These are phyloP conservation scores for Andricus quercusramuli DNA, from an alignment of 2,888 invertebrate genomes.

Conservation along the genomic window DNA sequence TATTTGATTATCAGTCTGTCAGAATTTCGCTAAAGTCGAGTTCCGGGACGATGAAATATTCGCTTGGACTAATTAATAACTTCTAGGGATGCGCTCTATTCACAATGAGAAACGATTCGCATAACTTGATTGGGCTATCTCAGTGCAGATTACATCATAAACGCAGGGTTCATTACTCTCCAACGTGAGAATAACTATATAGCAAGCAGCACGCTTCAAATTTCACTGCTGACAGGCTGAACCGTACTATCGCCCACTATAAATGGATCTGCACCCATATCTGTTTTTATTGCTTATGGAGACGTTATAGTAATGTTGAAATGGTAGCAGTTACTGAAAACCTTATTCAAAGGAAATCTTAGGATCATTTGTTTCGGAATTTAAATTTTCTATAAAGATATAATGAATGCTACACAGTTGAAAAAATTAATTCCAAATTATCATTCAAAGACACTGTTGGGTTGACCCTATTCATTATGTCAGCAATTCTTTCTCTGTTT, in stretches of 20 bases:
- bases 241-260: constrained; percentile 24
- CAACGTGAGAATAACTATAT: constrained; percentile 44
- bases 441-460: not conserved
- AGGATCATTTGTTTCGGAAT: not conserved
- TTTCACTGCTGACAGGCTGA: constrained; percentile 34
- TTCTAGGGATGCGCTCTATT: constrained; percentile 6
- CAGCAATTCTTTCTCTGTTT: constrained; percentile 41
- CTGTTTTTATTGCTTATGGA: constrained; percentile 7
- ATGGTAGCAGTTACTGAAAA: constrained; percentile 10
- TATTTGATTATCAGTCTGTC: not conserved
- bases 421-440: not conserved
- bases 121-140: constrained; percentile 46
- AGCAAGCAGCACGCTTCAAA: constrained; percentile 23
- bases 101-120: constrained; percentile 29
- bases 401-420: too few relatives aligned
- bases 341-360: not conserved
- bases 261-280: constrained; percentile 1
- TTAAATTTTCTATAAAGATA: too few relatives aligned
- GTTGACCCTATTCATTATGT: not conserved
- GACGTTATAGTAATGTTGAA: not conserved
- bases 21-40: not conserved
- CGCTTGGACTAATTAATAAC: constrained; percentile 24
- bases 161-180: constrained; percentile 50
- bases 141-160: constrained; percentile 44
- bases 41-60: constrained; percentile 5